Percentiles rank a stretch among this genome's conserved stretches.
Conservation (phyloP, 2,797 vertebrate genomes). For the Falco cherrug region DNA sequence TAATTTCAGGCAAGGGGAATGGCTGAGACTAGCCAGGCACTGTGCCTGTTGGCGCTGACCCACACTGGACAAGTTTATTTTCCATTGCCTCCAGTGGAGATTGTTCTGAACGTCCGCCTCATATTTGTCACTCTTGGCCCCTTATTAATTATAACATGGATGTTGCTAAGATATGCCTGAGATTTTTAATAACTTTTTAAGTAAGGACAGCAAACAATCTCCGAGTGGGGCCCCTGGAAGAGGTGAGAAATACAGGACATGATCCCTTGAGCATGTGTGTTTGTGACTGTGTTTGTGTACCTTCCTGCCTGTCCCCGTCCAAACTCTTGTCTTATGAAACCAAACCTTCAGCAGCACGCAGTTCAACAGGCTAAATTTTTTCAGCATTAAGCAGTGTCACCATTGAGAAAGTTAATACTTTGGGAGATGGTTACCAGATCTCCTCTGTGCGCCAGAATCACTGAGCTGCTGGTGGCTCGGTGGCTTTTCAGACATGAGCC, state of each 20-base stretch:
- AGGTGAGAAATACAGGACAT: neutral
- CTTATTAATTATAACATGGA: neutral
- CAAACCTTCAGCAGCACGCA: neutral
- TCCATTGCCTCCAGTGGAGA: neutral
- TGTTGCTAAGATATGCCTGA: neutral
- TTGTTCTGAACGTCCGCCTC: neutral
- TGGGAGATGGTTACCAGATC: neutral
- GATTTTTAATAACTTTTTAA: neutral
- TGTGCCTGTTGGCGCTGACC: neutral
- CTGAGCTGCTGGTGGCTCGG: neutral
- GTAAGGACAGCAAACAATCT: neutral
- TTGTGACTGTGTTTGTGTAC: neutral
- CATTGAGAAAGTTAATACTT: neutral
- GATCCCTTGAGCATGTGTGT: neutral
- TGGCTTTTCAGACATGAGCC: neutral
- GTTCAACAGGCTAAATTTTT: neutral
- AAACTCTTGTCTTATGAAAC: neutral
- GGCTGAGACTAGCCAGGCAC: neutral
- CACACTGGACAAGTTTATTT: neutral
- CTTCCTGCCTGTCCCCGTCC: neutral
- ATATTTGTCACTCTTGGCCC: neutral
- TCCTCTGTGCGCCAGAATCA: neutral
- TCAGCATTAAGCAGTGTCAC: neutral
- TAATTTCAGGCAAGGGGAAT: neutral
- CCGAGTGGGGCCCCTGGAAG: neutral